Conservation (phyloP, 2,797 vertebrate species). For the Rhyacichthys aspro region DNA sequence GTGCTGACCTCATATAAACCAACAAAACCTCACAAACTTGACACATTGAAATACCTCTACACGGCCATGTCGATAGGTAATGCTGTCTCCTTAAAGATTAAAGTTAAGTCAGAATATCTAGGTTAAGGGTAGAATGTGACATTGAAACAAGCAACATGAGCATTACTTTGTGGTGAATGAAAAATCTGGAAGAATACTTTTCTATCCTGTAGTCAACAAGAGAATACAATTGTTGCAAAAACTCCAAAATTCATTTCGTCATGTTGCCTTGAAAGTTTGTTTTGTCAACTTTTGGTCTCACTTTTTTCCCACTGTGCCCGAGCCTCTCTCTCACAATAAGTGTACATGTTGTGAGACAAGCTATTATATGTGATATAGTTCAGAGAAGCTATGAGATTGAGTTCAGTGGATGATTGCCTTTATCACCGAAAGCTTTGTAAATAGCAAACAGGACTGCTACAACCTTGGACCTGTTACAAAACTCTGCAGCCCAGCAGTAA, state of each 20-base stretch:
- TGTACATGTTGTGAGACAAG: neutral
- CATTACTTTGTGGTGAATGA: neutral
- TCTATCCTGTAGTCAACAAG: neutral
- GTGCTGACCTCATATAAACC: too few relatives aligned
- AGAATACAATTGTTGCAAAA: constrained; percentile 1
- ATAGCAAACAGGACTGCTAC: constrained; percentile 1
- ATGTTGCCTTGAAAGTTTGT: constrained; percentile 10
- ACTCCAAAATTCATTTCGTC: constrained; percentile 7
- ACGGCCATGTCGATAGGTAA: too few relatives aligned
- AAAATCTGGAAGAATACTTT: neutral
- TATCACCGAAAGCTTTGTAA: constrained; percentile 5
- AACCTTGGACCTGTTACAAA: constrained; percentile 19
- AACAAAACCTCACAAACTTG: too few relatives aligned
- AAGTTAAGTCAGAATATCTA: neutral
- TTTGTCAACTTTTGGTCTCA: constrained; percentile 1
- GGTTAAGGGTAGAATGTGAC: too few relatives aligned
- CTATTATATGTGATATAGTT: neutral
- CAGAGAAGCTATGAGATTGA: neutral
- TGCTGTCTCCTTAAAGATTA: too few relatives aligned
- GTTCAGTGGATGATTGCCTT: neutral
- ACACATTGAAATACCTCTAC: too few relatives aligned
- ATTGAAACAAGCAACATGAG: neutral
- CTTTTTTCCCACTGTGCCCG: neutral
- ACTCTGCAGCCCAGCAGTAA: neutral
- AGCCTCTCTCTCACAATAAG: constrained; percentile 1